phyloP scores from a whole-genome alignment of 1,140 invertebrate genomes.

The Brachionus sp. region DNA sequence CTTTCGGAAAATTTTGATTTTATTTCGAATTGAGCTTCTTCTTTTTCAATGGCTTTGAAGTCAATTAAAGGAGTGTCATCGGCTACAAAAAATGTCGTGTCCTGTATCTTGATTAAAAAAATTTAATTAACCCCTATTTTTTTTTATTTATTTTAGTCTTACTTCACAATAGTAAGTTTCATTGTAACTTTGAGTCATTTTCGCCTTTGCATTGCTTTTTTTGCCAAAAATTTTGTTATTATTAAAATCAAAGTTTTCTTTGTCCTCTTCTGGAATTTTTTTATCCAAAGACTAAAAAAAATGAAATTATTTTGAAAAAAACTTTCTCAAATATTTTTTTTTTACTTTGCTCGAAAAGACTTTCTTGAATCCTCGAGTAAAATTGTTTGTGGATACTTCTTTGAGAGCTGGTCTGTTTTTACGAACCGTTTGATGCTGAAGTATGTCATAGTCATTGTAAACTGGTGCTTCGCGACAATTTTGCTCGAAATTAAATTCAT shows the following conservation, averaged over 20 bases:
- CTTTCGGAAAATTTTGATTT: constrained; percentile 11
- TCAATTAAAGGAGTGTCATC: constrained; percentile 2
- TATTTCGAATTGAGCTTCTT: not conserved
- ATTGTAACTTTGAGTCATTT: not conserved
- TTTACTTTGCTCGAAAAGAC: constrained; percentile 25
- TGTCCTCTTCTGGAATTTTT: not conserved
- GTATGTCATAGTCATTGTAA: constrained; percentile 26
- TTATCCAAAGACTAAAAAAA: constrained; percentile 2
- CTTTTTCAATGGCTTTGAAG: not conserved
- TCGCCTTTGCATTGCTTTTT: not conserved
- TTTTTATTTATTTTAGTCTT: not conserved
- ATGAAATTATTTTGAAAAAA: too few species aligned
- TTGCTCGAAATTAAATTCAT: constrained; percentile 7
- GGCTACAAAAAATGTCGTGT: not conserved
- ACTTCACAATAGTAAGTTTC: constrained; percentile 24
- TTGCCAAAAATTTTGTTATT: not conserved
- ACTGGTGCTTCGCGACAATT: not conserved
- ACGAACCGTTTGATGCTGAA: not conserved
- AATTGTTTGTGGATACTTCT: constrained; percentile 15
- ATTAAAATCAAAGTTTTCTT: not conserved
- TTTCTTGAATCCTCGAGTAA: constrained; percentile 8
- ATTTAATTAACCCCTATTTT: not conserved
- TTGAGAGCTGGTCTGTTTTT: not conserved
- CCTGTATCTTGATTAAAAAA: not conserved
- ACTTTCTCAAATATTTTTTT: not conserved